Evolutionary conservation across 2,113 vertebrate genomes (phyloP), one percentile per base, ranked within the genome.

Genomic region (Theristicus caerulescens): DNA sequence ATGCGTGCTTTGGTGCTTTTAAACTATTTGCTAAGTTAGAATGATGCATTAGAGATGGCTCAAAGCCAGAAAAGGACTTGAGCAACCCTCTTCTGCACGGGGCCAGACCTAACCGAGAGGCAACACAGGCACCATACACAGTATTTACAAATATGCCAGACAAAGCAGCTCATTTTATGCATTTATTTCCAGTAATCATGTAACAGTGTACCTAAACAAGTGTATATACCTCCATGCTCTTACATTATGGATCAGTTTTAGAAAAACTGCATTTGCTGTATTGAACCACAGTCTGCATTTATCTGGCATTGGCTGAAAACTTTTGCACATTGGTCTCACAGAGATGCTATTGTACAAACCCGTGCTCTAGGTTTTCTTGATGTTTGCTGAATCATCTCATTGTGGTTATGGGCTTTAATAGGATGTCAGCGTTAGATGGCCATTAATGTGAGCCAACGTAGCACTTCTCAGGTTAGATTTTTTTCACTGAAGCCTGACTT

Each of bases 311-410:
- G 67, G 40, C 46, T 80, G 72, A 29, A 47, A 54, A 15, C 16
- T 13, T 49, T 13, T 44, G n/a, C 44, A 4, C 8, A 0, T 16
- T 22, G 52, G 4, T 58, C 18, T 80, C 20, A 5, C 54, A 52
- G 77, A 36, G 52, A 0, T 57, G 64, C 11, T 74, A 6, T 0
- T 70, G 78, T 51, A 32, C 61, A 27, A 36, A 14, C 27, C 24
- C 5, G 2, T 9, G n/a, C 82, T 42, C 27, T 29, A 40, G 57
- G 19, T 7, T 38, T 7, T 21, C 10, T 44, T 27, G 77, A 1
- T 11, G 0, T n/a, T 38, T 47, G 11, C 58, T 77, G 57, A 1
- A 29, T 12, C 14, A 24, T 26, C 29, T 69, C 17, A 0, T 10
- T 3, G 4, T 18, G 31, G 14, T 22, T 32, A 29, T 21, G 71